These are phyloP conservation scores for Charanyca ferruginea DNA, from an alignment of 2,888 invertebrate genomes.

Conservation along the genomic window DNA sequence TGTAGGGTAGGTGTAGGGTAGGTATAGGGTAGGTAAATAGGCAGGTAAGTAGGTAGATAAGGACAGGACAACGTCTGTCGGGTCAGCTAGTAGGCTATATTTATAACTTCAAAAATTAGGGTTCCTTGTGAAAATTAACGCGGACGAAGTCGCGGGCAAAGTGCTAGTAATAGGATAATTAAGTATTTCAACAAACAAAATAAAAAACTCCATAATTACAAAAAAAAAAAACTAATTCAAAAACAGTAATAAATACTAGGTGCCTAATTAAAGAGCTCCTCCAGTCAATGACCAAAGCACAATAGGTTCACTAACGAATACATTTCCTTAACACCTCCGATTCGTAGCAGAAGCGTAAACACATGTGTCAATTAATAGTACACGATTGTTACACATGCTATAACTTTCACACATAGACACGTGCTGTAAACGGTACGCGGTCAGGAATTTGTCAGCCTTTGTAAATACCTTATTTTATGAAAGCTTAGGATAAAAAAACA, in stretches of 20 bases:
- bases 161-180: too few species aligned
- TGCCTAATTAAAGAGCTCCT: not conserved
- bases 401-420: slow-evolving; percentile 62
- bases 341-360: slow-evolving; percentile 53
- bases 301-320: slow-evolving; percentile 20
- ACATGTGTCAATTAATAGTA: slow-evolving; percentile 65
- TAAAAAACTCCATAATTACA: not conserved
- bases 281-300: slow-evolving; percentile 22
- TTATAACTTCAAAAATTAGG: too few species aligned
- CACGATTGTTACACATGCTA: slow-evolving; percentile 51
- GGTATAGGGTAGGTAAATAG: too few species aligned
- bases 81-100: too few species aligned
- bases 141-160: too few species aligned
- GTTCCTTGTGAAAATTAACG: too few species aligned
- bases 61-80: too few species aligned
- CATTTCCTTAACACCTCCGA: slow-evolving; percentile 62
- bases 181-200: not conserved
- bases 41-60: too few species aligned
- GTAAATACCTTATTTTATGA: slow-evolving; percentile 34
- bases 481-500: slow-evolving; percentile 9
- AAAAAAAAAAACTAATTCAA: not conserved
- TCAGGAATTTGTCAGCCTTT: slow-evolving; percentile 51
- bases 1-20: too few species aligned
- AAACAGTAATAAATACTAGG: not conserved
- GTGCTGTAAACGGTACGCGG: slow-evolving; percentile 18